phyloP scores from a whole-genome alignment of 2,797 vertebrate species.

The Bovichtus variegatus region DNA sequence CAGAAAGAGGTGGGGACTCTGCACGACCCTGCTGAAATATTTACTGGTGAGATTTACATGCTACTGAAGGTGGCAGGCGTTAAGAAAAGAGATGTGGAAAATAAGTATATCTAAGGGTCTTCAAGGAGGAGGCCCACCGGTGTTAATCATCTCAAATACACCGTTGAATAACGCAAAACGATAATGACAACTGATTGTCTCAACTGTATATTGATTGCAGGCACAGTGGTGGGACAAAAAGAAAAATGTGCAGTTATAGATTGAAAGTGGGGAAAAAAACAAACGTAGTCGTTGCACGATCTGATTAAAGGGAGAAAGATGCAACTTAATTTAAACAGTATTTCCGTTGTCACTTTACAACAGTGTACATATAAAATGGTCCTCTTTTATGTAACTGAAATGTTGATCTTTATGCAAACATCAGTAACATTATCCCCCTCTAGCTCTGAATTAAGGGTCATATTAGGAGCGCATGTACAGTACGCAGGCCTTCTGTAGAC shows the following conservation, averaged over 20 bases:
- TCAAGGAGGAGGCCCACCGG: constrained; percentile 22
- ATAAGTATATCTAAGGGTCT: constrained; percentile 14
- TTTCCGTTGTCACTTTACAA: background rate
- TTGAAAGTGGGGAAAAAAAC: background rate
- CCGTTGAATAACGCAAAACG: constrained; percentile 44
- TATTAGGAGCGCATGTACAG: constrained; percentile 43
- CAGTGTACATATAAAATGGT: background rate
- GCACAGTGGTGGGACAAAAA: background rate
- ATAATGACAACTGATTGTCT: constrained; percentile 18
- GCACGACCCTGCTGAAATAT: constrained; percentile 73
- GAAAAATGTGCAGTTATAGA: background rate
- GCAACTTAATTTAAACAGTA: background rate
- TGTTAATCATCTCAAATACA: constrained; percentile 48
- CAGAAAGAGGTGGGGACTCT: constrained; percentile 21
- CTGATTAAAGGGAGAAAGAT: background rate
- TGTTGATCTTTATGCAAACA: constrained; percentile 38
- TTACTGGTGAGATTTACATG: constrained; percentile 77
- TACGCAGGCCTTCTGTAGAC: constrained; percentile 35
- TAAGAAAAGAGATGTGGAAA: constrained; percentile 24
- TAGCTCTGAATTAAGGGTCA: constrained; percentile 44
- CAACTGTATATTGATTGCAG: background rate
- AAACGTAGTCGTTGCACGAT: background rate
- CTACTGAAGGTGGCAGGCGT: constrained; percentile 37
- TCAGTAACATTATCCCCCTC: constrained; percentile 25
- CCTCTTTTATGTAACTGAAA: constrained; percentile 13